Base-by-base conservation (phyloP, 37 sponge, comb jelly and placozoan species). In the Geodia barretti region DNA sequence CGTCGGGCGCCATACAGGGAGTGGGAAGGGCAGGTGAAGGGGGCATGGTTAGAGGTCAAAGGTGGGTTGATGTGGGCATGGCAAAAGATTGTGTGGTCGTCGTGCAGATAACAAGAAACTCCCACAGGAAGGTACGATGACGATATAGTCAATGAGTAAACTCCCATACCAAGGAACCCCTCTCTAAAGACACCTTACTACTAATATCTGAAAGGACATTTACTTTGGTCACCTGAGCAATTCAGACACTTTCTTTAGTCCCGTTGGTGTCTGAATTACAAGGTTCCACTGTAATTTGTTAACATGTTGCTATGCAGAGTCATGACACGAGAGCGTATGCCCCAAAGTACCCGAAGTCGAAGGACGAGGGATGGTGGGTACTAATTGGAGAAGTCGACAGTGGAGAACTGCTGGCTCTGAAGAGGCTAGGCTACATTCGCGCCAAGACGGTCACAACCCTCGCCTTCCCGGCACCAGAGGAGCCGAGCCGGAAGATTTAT, bases 331-430 rank as follows among this genome's bases (percentile, higher is more conserved):
- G 78, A 36, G 90, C 81, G 41, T 34, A 89, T 62, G 69, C 92
- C 60, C 99, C 96, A 1, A 73, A 76, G 14, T 98, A 95, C 61
- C 90, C 92, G 26, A 98, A 98, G 60, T 64, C 89, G 11, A 95
- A 96, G 70, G 94, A 95, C 61, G 99, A 98, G 75, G 94, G 96
- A 4, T 98, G 99, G 99, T 98, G 91, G 91, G 60, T 98, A 19
- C 37, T 93, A 14, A 41, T 98, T 21, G 99, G 99, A 9, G 90
- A 90, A 39, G 79, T 83, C 8, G 96, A 95, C 70, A 69, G 75
- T 19, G 79, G 84, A 65, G 96, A 95, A 63, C 87, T 98, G 72
- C 73, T 95, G 24, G 96, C 92, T 43, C 62, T 98, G 79, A 98
- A 98, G 75, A 81, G 96, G 26, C 32, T 95, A 73, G 90, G 94